Evolutionary conservation across 2,888 invertebrate genomes (phyloP), one percentile per base, ranked within the genome.

Genomic region (Galerucella calmariensis): DNA sequence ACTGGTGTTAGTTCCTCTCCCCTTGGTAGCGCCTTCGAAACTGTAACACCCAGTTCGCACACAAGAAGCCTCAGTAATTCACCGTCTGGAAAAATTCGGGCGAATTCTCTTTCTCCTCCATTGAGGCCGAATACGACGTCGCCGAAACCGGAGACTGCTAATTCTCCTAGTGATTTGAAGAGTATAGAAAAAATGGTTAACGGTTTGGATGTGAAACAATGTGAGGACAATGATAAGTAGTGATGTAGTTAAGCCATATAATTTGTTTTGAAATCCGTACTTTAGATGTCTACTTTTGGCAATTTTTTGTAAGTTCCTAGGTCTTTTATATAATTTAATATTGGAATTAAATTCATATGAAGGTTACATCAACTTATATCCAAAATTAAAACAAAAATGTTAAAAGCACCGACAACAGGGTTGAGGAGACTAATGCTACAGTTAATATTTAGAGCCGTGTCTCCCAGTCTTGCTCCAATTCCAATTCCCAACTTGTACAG

Each of bases 121-220:
- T 89, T 84, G 81, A 90, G 86, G 88, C 91, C 89, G n/a, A 81
- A 91, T 83, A 89, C 91, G 80, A 85, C 90, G 83, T 89, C 89
- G 4, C 91, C 90, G 48, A 88, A 88, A 81, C 87, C 87, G 71
- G 87, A 84, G 77, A 85, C 85, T 69, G 92, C 91, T 78, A 91
- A 90, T 78, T 91, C 92, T 53, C 91, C 94, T 61, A 94, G 93
- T 77, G 97, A 97, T 88, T 91, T 98, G 81, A 97, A 97, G 89
- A 97, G 94, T 88, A 98, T 98, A 89, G 97, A 98, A 89, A 96
- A 97, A 87, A 97, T 97, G 97, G 97, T 98, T 81, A 97, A 97
- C 88, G 97, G 97, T 16, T 90, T 97, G 79, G 97, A 97, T 87
- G 95, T 96, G 80, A 95, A 95, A 87, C 91, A 93, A 80, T 91